Conservation (phyloP, 2,797 vertebrate species). For the Percopsis omiscomaycus region DNA sequence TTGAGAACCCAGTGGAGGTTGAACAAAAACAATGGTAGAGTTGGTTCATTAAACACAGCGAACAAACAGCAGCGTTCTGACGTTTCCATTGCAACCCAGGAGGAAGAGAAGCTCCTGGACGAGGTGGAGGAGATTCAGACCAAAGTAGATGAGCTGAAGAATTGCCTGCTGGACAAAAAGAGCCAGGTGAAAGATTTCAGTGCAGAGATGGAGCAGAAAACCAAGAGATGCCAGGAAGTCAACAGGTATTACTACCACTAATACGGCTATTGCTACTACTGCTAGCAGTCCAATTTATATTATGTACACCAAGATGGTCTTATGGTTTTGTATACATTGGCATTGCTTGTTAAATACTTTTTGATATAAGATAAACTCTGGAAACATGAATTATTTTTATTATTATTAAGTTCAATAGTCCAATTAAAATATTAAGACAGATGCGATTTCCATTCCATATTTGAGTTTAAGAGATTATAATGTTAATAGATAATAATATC, state of each 20-base stretch:
- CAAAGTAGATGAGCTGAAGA: slow-evolving; percentile 75
- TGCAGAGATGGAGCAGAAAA: slow-evolving; percentile 78
- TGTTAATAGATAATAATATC: too few species aligned
- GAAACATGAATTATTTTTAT: too few species aligned
- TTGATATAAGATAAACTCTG: too few species aligned
- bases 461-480: too few species aligned
- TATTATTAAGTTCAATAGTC: too few species aligned
- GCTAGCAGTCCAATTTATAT: background rate
- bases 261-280: background rate
- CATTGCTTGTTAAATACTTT: too few species aligned
- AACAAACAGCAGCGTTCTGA: background rate
- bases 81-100: slow-evolving; percentile 66
- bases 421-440: too few species aligned
- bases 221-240: slow-evolving; percentile 68
- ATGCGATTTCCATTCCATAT: too few species aligned
- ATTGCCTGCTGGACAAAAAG: slow-evolving; percentile 72
- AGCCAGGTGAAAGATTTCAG: slow-evolving; percentile 71
- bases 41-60: background rate
- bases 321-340: too few species aligned
- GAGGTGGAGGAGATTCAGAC: slow-evolving; percentile 74
- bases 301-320: too few species aligned
- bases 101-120: slow-evolving; percentile 78
- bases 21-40: too few species aligned
- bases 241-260: slow-evolving; percentile 75
- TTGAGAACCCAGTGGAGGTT: too few species aligned